Evolutionary conservation across 2,797 vertebrate genomes (phyloP), one percentile per base, ranked within the genome.

Genomic region (Acrocephalus scirpaceus): DNA sequence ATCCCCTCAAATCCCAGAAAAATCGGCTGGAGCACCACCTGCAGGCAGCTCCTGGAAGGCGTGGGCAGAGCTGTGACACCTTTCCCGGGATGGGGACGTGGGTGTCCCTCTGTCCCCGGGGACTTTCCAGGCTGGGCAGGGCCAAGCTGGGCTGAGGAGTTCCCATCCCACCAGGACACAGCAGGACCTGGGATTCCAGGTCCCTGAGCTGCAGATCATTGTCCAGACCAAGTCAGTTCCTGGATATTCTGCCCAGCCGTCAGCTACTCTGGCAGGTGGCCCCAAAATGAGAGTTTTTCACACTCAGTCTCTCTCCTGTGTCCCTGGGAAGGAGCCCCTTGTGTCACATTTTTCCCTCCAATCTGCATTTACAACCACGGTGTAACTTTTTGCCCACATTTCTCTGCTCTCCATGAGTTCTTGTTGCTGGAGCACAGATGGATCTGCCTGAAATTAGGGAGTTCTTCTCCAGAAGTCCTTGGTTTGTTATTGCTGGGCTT

Each of bases 21-120:
- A 76, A 78, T 0, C 22, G 90, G 21, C 84, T 78, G 91, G 87
- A 91, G 93, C 95, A 91, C 89, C 93, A 95, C 67, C 95, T 92
- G n/a, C 70, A 96, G 93, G 95, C 86, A 26, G 80, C 1, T 64
- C 36, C 53, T 19, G 86, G 79, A 14, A 90, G 60, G n/a, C 9
- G 27, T 32, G 82, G 29, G 44, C 40, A 74, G 21, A 48, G 12
- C 21, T 2, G 16, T 0, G 6, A 3, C n/a, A 8, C 25, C 50
- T 29, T 36, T 4, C 16, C 16, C 3, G 32, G 27, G 22, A 5
- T 16, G 25, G 19, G 47, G 56, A 36, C 3, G 2, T 0, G 18
- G 27, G 8, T 13, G 47, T 38, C 25, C 75, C 75, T 16, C 27
- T 4, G 51, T 0, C 76, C 5, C 22, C 22, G 1, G 76, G 53